Evolutionary conservation across 2,888 invertebrate species (phyloP).

Genomic region (Heteromurus nitidus): DNA sequence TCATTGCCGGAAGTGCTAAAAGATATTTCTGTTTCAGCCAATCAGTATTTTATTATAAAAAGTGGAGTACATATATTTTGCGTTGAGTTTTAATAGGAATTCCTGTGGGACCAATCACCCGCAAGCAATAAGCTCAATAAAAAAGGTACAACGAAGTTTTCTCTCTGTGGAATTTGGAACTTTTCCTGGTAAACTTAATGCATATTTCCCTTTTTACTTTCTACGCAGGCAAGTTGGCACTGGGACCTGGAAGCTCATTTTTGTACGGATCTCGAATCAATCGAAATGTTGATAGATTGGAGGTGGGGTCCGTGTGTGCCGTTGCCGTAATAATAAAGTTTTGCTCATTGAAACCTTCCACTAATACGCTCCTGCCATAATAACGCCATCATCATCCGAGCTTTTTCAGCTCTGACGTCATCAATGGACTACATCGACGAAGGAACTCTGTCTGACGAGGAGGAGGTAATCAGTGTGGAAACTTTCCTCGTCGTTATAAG

Average conservation of each 20-base stretch:
- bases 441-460: slow-evolving; percentile 56
- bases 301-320: not conserved
- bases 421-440: slow-evolving; percentile 62
- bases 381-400: slow-evolving; percentile 1
- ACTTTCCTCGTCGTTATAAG: not conserved
- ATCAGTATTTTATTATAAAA: not conserved
- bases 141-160: too few species aligned
- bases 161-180: not conserved
- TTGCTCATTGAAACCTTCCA: slow-evolving; percentile 10
- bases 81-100: slow-evolving; percentile 7
- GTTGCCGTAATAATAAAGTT: too few species aligned
- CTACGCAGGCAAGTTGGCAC: not conserved
- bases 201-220: slow-evolving; percentile 11
- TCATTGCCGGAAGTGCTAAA: too few species aligned
- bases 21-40: too few species aligned
- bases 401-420: slow-evolving; percentile 31
- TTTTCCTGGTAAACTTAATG: not conserved
- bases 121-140: too few species aligned
- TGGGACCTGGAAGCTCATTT: too few species aligned
- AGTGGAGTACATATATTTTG: not conserved
- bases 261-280: not conserved
- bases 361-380: not conserved
- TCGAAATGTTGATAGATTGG: not conserved
- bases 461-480: too few species aligned
- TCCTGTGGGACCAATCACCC: slow-evolving; percentile 59